Evolutionary conservation across 2,797 vertebrate genomes (phyloP).

Genomic region (Mormyrus proboscirostris): DNA sequence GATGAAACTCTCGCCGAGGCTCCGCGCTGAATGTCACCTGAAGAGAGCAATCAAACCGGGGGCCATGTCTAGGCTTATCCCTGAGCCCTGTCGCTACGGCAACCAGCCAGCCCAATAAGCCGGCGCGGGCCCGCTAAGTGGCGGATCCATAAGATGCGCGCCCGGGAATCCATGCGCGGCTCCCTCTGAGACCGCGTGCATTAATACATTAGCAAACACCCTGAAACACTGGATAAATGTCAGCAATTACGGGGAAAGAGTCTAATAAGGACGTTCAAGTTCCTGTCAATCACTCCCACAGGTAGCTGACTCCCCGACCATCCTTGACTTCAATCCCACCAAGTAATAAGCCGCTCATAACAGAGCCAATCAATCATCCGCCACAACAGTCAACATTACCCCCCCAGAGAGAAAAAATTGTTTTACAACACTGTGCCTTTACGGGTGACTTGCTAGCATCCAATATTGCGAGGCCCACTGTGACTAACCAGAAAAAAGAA

Average conservation of each 20-base stretch:
- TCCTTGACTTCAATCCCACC: conserved; percentile 52
- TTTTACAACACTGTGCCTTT: conserved; percentile 11
- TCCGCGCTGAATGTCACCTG: conserved; percentile 86
- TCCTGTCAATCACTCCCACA: conserved; percentile 85
- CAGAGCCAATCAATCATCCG: conserved; percentile 54
- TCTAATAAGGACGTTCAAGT: conserved; percentile 92
- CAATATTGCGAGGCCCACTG: not conserved
- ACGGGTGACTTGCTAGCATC: not conserved
- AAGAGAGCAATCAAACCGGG: conserved; percentile 84
- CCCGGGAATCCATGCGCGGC: conserved; percentile 81
- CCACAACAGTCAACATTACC: conserved; percentile 62
- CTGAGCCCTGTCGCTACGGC: conserved; percentile 92
- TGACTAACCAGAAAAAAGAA: not conserved
- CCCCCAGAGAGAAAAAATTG: conserved; percentile 34
- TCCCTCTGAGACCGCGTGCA: conserved; percentile 85
- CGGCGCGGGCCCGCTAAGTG: conserved; percentile 80
- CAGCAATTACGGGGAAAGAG: conserved; percentile 94
- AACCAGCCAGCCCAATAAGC: conserved; percentile 89
- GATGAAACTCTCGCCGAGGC: conserved; percentile 66
- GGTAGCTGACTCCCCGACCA: conserved; percentile 50
- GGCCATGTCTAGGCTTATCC: conserved; percentile 83
- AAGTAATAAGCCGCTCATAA: conserved; percentile 65
- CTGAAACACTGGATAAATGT: conserved; percentile 99
- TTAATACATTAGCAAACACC: conserved; percentile 99
- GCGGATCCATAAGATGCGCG: conserved; percentile 92